These are phyloP conservation scores for Sisyra terminalis DNA, from an alignment of 2,888 invertebrate genomes.

Conservation along the genomic window DNA sequence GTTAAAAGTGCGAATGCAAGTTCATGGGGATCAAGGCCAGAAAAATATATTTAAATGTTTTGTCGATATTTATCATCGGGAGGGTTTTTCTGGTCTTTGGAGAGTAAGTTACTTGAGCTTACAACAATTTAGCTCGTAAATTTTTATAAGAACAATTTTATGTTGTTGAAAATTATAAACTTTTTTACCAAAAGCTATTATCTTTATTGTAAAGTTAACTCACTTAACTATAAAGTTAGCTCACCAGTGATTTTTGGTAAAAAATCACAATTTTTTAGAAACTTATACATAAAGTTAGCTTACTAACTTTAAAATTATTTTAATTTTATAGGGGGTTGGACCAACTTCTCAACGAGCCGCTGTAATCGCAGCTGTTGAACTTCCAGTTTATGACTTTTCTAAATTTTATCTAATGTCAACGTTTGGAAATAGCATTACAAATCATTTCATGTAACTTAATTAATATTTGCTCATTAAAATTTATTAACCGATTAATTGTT, in stretches of 20 bases:
- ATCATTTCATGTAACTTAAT: constrained; percentile 65
- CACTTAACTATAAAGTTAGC: too few species aligned
- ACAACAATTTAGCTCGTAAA: constrained; percentile 5
- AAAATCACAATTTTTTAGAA: too few species aligned
- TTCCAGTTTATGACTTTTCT: constrained; percentile 84
- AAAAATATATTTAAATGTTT: constrained; percentile 58
- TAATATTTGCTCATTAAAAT: not conserved
- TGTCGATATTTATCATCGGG: constrained; percentile 61
- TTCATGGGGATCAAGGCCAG: constrained; percentile 36
- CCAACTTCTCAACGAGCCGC: constrained; percentile 89
- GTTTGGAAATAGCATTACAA: constrained; percentile 64
- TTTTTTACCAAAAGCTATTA: too few species aligned
- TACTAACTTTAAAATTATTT: too few species aligned
- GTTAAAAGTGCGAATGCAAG: constrained; percentile 90
- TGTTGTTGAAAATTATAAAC: too few species aligned
- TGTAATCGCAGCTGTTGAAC: constrained; percentile 83
- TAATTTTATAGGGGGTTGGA: constrained; percentile 63
- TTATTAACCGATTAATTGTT: not conserved
- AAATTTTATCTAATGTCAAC: constrained; percentile 54
- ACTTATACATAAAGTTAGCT: too few species aligned
- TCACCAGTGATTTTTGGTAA: too few species aligned
- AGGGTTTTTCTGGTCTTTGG: constrained; percentile 80
- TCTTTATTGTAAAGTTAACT: too few species aligned
- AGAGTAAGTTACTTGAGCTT: constrained; percentile 32
- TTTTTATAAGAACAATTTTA: too few species aligned